These are phyloP conservation scores for Standfussiana lucernea DNA, from an alignment of 2,888 invertebrate genomes.

Conservation along the genomic window DNA sequence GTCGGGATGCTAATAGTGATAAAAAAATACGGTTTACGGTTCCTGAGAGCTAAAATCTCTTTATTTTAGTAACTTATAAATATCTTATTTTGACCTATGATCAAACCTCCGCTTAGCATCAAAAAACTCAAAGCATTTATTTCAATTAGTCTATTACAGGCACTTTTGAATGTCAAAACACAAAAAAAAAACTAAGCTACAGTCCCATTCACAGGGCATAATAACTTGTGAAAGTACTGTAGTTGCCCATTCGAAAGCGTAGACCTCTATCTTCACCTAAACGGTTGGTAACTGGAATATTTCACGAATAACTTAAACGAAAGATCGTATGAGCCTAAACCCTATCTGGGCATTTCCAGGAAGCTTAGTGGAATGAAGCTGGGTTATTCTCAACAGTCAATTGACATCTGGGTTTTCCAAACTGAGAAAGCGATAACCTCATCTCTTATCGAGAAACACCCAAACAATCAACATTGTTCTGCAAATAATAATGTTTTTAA, in stretches of 20 bases:
- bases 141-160: no score
- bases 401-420: conserved; percentile 27
- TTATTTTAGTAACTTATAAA: neutral
- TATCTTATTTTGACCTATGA: neutral
- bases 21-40: neutral
- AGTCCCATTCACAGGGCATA: no score
- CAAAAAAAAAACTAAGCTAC: no score
- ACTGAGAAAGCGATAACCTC: conserved; percentile 44
- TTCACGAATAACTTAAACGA: neutral
- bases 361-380: neutral
- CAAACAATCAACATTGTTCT: conserved; percentile 19
- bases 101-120: neutral
- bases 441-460: neutral
- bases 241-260: no score
- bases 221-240: no score
- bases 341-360: neutral
- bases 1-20: neutral
- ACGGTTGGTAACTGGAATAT: neutral
- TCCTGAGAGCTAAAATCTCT: neutral
- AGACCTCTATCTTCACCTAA: neutral
- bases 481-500: neutral
- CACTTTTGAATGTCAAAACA: no score
- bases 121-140: no score
- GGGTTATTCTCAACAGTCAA: conserved; percentile 9
- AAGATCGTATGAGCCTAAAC: no score